Conservation (phyloP, 2,797 vertebrate species). For the Coranthus polyacanthus region DNA sequence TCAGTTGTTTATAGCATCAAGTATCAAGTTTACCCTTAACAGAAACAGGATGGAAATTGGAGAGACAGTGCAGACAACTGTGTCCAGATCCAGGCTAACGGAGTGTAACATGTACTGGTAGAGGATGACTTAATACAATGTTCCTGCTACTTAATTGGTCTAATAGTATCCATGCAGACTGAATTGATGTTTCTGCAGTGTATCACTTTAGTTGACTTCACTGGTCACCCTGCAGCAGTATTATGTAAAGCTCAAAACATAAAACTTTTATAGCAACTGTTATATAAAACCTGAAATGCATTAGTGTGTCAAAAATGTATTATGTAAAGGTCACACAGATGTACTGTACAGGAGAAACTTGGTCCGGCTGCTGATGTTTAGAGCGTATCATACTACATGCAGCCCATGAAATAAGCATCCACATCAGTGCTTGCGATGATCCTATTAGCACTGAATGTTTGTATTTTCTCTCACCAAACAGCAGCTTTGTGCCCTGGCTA, state of each 20-base stretch:
- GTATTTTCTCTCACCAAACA: conserved; percentile 48
- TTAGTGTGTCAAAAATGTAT: conserved; percentile 54
- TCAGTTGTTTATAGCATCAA: conserved; percentile 3
- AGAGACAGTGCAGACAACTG: background rate
- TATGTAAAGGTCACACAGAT: conserved; percentile 56
- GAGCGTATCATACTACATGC: background rate
- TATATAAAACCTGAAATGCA: conserved; percentile 62
- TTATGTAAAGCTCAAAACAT: conserved; percentile 57
- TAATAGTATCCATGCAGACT: conserved; percentile 32
- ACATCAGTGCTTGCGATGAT: conserved; percentile 10
- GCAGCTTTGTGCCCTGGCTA: conserved; percentile 66
- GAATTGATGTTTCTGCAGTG: conserved; percentile 6
- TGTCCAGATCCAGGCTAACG: too few species aligned
- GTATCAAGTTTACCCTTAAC: background rate
- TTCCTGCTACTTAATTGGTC: conserved; percentile 25
- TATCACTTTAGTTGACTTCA: conserved; percentile 34
- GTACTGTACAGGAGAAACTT: background rate
- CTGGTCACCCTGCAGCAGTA: conserved; percentile 31
- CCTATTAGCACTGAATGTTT: conserved; percentile 44
- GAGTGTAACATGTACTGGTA: conserved; percentile 17
- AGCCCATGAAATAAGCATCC: conserved; percentile 3
- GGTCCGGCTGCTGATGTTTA: conserved; percentile 4
- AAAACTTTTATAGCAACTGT: conserved; percentile 52
- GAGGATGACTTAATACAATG: conserved; percentile 27
- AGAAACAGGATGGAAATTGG: conserved; percentile 1